Percentiles rank a stretch among this genome's conserved stretches.
phyloP scores from a whole-genome alignment of 1,140 invertebrate species.

The Globodera rostochiensis region DNA sequence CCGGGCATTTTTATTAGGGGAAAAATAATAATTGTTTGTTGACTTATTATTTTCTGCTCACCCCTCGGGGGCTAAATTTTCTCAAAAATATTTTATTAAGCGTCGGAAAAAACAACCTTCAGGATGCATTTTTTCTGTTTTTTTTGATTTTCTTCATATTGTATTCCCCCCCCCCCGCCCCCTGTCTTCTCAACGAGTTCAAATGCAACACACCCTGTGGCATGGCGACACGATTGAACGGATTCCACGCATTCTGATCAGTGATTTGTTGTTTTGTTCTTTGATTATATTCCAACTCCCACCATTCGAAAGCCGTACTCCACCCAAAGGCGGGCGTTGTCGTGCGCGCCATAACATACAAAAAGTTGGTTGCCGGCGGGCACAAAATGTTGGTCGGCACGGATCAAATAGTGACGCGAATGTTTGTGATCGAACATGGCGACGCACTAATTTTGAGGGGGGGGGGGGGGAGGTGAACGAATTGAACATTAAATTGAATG shows the following conservation, averaged over 20 bases:
- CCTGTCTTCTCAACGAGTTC: not conserved
- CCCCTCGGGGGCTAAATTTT: too few species aligned
- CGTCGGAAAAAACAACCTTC: too few species aligned
- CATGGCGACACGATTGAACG: conserved; percentile 70
- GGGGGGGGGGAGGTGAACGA: too few species aligned
- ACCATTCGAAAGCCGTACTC: conserved; percentile 78
- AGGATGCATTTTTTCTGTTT: not conserved
- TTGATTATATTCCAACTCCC: not conserved
- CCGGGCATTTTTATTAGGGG: too few species aligned
- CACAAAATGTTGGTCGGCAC: conserved; percentile 70
- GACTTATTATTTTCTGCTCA: too few species aligned
- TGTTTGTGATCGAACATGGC: conserved; percentile 21
- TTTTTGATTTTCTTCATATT: too few species aligned
- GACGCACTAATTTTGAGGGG: not conserved
- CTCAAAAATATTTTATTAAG: too few species aligned
- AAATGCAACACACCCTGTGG: conserved; percentile 35
- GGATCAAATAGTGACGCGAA: conserved; percentile 65
- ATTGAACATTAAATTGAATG: conserved; percentile 7
- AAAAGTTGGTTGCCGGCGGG: conserved; percentile 70
- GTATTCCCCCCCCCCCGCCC: too few species aligned
- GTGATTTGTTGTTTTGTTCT: conserved; percentile 67
- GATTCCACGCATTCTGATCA: not conserved
- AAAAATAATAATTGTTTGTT: too few species aligned
- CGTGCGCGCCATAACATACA: conserved; percentile 77
- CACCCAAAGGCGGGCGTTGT: conserved; percentile 73